A percentile compares a stretch with the other conserved stretches of the same genome.
Evolutionary conservation across 2,113 vertebrate species (phyloP).

Genomic region (Lycocorax pyrrhopterus): DNA sequence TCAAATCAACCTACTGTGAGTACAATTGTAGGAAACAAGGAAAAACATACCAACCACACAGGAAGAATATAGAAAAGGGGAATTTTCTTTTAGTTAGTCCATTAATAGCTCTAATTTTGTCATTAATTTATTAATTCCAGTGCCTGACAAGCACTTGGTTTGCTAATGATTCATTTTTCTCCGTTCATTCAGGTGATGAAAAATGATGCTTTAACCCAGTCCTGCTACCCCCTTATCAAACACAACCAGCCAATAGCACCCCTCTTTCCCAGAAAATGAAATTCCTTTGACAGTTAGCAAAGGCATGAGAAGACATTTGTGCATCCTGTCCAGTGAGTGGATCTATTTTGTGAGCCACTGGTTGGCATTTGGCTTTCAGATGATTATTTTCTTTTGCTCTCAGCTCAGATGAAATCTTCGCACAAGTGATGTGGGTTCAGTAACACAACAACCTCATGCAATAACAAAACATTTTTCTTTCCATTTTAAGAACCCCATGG

Average conservation of each 20-base stretch:
- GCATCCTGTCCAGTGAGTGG: background rate
- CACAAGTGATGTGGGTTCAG: background rate
- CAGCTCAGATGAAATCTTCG: background rate
- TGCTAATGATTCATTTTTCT: background rate
- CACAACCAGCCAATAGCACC: background rate
- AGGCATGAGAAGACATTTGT: background rate
- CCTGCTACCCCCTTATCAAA: background rate
- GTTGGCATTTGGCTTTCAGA: background rate
- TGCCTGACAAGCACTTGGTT: background rate
- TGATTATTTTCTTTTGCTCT: background rate
- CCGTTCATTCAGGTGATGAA: background rate
- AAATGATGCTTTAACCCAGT: background rate
- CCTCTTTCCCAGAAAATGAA: background rate
- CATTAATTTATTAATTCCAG: background rate
- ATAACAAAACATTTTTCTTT: background rate
- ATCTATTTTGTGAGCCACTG: background rate
- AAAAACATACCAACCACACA: background rate
- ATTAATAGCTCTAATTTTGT: background rate
- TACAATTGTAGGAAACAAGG: background rate
- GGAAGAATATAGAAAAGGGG: background rate
- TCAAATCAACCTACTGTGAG: background rate
- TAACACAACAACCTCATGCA: background rate
- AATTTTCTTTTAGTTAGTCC: background rate
- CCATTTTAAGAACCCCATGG: background rate
- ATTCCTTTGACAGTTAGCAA: background rate